phyloP scores from a whole-genome alignment of 1,140 invertebrate genomes.

The Heliconius hermathena region DNA sequence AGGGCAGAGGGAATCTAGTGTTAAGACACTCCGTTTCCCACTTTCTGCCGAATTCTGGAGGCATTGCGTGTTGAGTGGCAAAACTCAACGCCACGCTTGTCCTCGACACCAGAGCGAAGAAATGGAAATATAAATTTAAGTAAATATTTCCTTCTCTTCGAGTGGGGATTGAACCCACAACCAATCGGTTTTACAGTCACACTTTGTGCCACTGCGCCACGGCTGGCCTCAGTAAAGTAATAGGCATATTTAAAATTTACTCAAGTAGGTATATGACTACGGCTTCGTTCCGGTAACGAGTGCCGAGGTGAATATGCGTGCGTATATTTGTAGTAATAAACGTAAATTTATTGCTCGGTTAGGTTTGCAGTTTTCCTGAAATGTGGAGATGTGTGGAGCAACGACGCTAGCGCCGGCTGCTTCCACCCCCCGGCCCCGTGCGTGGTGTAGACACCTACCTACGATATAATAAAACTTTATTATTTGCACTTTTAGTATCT shows the following conservation, averaged over 20 bases:
- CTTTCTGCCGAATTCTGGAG: too few relatives aligned
- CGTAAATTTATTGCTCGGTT: constrained; percentile 76
- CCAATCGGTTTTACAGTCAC: too few relatives aligned
- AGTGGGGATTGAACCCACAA: too few relatives aligned
- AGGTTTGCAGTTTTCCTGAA: constrained; percentile 78
- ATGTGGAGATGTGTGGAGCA: constrained; percentile 69
- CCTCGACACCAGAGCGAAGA: too few relatives aligned
- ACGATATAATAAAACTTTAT: constrained; percentile 57
- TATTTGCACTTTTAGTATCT: constrained; percentile 55
- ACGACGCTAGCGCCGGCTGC: constrained; percentile 58
- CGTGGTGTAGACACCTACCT: constrained; percentile 45
- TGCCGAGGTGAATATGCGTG: constrained; percentile 61
- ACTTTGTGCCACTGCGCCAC: too few relatives aligned
- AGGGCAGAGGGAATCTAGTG: too few relatives aligned
- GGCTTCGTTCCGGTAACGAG: constrained; percentile 70
- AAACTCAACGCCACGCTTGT: too few relatives aligned
- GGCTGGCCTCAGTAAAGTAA: background rate
- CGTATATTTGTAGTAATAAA: constrained; percentile 76
- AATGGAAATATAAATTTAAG: too few relatives aligned
- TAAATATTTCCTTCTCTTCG: too few relatives aligned
- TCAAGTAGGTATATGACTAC: constrained; percentile 24
- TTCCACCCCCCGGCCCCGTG: constrained; percentile 30
- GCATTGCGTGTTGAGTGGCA: too few relatives aligned
- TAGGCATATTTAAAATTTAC: background rate
- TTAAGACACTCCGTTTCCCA: too few relatives aligned